Conservation (phyloP, 2,797 vertebrate species). For the Otolemur crassicaudatus region DNA sequence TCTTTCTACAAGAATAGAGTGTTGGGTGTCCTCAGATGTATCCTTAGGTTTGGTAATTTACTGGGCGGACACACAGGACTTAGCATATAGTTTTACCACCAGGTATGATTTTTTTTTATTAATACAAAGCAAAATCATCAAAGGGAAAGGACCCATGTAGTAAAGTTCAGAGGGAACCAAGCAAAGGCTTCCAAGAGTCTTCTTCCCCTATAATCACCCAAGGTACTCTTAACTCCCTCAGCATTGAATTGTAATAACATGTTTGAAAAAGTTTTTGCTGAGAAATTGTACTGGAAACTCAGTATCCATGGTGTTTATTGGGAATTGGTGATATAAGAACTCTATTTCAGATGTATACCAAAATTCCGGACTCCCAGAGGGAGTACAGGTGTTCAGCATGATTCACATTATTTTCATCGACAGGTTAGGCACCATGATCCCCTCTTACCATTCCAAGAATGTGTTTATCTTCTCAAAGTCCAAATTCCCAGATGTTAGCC, state of each 20-base stretch:
- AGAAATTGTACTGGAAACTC: neutral
- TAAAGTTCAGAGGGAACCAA: neutral
- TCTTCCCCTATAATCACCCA: neutral
- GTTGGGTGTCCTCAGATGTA: neutral
- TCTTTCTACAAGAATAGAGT: neutral
- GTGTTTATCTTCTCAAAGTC: neutral
- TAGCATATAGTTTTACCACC: neutral
- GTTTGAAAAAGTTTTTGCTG: neutral
- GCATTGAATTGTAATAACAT: neutral
- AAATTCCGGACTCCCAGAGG: neutral
- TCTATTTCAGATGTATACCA: neutral
- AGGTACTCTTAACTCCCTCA: neutral
- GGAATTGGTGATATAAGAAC: no score
- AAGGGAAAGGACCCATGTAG: neutral
- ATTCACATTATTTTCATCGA: fast-evolving
- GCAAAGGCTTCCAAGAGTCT: no score
- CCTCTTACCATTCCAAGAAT: neutral
- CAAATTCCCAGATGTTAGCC: neutral
- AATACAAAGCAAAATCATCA: neutral
- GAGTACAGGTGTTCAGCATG: neutral
- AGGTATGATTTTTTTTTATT: neutral
- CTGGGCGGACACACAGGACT: neutral
- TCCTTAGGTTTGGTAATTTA: neutral
- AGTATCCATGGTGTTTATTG: neutral
- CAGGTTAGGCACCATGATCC: neutral